A percentile compares a stretch with the other conserved stretches of the same genome.
phyloP scores from a whole-genome alignment of 2,797 vertebrate genomes.

The Etheostoma perlongum region DNA sequence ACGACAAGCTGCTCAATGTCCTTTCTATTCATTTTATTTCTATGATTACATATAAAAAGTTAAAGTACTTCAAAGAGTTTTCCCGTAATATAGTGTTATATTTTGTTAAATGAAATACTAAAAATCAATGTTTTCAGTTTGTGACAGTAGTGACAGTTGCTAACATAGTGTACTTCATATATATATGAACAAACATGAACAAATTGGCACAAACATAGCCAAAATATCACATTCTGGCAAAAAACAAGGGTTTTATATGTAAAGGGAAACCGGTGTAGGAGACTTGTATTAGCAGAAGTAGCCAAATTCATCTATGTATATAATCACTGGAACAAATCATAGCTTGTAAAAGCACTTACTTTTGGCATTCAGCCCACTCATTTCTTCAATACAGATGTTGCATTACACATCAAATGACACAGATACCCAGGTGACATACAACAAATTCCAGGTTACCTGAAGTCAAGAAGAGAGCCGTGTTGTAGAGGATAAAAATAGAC shows the following conservation, averaged over 20 bases:
- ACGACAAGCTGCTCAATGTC: no score
- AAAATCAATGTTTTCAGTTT: no score
- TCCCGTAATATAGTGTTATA: no score
- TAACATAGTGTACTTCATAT: background rate
- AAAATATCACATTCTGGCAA: no score
- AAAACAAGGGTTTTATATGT: no score
- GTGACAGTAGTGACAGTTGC: no score
- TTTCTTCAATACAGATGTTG: background rate
- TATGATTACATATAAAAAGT: no score
- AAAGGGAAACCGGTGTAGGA: background rate
- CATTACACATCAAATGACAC: background rate
- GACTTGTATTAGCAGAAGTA: background rate
- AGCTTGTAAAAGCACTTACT: background rate
- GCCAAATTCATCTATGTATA: background rate
- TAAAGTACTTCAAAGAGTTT: no score
- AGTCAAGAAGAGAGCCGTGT: background rate
- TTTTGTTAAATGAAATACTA: no score
- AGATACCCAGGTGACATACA: background rate
- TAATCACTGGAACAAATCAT: background rate
- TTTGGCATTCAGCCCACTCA: background rate
- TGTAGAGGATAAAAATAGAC: slow-evolving; percentile 1
- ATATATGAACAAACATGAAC: background rate
- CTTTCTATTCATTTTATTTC: no score
- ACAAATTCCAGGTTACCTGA: background rate
- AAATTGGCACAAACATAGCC: background rate